Conservation (phyloP, 2,113 vertebrate genomes). For the Theropithecus gelada region DNA sequence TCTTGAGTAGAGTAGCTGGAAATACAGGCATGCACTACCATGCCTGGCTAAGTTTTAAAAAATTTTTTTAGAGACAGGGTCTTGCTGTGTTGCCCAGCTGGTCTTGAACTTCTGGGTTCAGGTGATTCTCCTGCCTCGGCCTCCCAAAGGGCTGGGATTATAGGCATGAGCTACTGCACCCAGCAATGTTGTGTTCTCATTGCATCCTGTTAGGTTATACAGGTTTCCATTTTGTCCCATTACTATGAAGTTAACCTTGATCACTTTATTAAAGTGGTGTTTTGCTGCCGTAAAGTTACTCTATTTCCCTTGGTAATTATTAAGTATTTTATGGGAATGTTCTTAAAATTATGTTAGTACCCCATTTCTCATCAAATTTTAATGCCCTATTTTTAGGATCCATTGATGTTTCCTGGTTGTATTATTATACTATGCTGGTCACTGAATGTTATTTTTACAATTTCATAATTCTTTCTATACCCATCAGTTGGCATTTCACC, state of each 20-base stretch:
- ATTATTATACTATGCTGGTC: neutral
- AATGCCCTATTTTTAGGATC: neutral
- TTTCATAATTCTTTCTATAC: neutral
- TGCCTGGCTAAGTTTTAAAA: neutral
- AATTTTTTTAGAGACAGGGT: neutral
- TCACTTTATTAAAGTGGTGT: neutral
- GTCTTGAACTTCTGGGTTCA: neutral
- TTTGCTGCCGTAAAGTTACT: neutral
- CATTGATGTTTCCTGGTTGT: neutral
- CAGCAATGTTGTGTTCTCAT: neutral
- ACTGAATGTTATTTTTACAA: neutral
- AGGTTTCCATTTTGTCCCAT: neutral
- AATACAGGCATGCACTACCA: neutral
- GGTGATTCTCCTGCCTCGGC: neutral
- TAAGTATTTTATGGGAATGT: neutral
- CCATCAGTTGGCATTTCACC: neutral
- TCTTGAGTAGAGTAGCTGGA: neutral
- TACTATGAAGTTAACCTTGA: neutral
- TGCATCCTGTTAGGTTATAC: neutral
- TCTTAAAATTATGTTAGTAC: neutral
- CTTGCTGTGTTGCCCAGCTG: neutral
- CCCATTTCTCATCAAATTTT: neutral
- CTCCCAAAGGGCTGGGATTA: neutral
- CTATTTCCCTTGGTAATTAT: neutral
- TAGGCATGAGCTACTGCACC: neutral